phyloP scores from a whole-genome alignment of 2,888 invertebrate species.

The Ectemnius lituratus region DNA sequence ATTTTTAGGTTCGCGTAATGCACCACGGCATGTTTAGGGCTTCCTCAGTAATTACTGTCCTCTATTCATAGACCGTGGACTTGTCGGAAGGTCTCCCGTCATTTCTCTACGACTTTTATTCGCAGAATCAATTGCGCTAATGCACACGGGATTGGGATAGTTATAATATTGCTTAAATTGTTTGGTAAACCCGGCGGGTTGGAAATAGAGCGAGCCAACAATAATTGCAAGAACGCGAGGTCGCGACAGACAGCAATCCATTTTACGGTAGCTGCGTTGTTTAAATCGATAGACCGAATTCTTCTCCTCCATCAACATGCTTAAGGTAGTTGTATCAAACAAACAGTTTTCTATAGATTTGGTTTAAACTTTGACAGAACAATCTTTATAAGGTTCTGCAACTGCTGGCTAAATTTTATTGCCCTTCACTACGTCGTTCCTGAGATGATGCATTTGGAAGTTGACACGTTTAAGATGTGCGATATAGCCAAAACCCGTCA shows the following conservation, averaged over 20 bases:
- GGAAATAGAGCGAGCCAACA: conserved; percentile 17
- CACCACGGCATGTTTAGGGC: neutral
- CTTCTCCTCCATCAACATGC: conserved; percentile 17
- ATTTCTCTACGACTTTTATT: neutral
- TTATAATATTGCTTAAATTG: neutral
- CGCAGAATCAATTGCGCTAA: too few species aligned
- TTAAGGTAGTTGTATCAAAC: conserved; percentile 13
- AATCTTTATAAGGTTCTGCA: too few species aligned
- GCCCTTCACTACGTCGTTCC: too few species aligned
- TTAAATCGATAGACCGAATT: conserved; percentile 13
- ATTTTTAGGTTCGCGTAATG: neutral
- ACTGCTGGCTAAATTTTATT: too few species aligned
- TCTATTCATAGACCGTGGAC: conserved; percentile 3
- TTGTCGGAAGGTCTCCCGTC: neutral
- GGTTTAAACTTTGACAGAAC: too few species aligned
- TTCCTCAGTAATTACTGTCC: conserved; percentile 1
- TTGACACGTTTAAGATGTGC: too few species aligned
- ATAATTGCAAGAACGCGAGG: conserved; percentile 23
- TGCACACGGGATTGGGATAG: neutral
- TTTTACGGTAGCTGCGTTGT: conserved; percentile 13
- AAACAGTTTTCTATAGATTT: too few species aligned
- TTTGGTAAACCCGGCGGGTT: neutral
- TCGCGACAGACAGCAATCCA: conserved; percentile 9
- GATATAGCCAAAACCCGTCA: too few species aligned
- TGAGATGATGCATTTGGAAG: too few species aligned